These are phyloP conservation scores for Acanthococcus lagerstroemiae DNA, from an alignment of 2,888 invertebrate species.

Conservation along the genomic window DNA sequence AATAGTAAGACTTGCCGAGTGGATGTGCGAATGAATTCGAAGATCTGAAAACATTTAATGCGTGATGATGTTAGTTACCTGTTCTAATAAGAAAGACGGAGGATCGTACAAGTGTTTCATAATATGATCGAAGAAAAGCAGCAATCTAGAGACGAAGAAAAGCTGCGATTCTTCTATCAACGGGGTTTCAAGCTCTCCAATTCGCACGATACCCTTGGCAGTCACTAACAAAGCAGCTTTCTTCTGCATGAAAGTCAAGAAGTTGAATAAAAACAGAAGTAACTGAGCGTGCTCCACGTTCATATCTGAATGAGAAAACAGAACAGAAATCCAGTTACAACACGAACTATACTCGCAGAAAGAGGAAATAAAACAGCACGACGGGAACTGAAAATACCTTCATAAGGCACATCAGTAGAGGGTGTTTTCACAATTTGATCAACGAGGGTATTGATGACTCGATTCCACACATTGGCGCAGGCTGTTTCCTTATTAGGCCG, in stretches of 20 bases:
- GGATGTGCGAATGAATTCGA: no score
- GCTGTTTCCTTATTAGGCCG: conserved; percentile 80
- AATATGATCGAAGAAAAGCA: conserved; percentile 83
- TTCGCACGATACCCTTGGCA: conserved; percentile 56
- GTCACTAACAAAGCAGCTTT: conserved; percentile 80
- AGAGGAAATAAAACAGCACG: background rate
- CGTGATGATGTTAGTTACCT: conserved; percentile 49
- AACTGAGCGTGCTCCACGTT: conserved; percentile 94
- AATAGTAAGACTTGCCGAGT: no score
- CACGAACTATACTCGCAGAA: no score
- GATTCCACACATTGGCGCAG: conserved; percentile 84
- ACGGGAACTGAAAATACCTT: conserved; percentile 46
- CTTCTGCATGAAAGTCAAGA: conserved; percentile 90
- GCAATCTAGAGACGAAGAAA: conserved; percentile 67
- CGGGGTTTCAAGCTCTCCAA: conserved; percentile 40
- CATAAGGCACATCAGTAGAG: conserved; percentile 58
- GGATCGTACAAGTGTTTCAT: conserved; percentile 93
- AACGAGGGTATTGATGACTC: conserved; percentile 76
- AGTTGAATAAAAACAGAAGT: conserved; percentile 85
- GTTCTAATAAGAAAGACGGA: conserved; percentile 71
- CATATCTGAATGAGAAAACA: conserved; percentile 71
- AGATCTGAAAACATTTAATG: background rate
- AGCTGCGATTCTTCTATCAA: conserved; percentile 57
- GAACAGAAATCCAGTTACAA: conserved; percentile 40
- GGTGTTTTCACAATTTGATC: conserved; percentile 61